Evolutionary conservation across 2,113 vertebrate genomes (phyloP), one percentile per base, ranked within the genome.

Genomic region (Sylvietta virens): DNA sequence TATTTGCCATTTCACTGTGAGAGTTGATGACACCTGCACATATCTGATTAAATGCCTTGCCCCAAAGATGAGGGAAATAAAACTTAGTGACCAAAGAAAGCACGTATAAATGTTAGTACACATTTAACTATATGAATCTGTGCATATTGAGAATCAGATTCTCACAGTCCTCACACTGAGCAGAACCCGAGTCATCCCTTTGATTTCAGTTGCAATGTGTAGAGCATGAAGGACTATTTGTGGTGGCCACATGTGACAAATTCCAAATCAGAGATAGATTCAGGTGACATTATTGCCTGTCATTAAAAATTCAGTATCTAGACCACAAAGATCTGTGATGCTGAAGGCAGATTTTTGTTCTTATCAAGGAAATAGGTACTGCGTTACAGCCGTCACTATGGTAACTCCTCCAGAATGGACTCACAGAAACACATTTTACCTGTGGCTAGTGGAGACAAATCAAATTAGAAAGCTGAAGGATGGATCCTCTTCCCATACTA

Each of bases 251-350:
- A 9, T 76, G 47, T 72, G 64, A 72, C 28, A 89, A 40, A 72
- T 69, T 91, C 73, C 48, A 71, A 70, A 71, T 51, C 48, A 84
- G 44, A 89, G 39, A 39, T 1, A 42, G 28, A 74, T 74, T 64
- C 77, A 78, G 26, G 22, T 91, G 77, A 60, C 22, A 67, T 74
- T 78, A 84, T 58, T 89, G 53, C 8, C 45, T 64, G 13, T 14
- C 44, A 58, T 95, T 91, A 95, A 95, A 95, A 91, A 94, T 88
- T 89, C 84, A 95, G 30, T 84, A 94, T 65, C 53, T 35, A 91
- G 28, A 87, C 57, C 66, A 79, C 66, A 61, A 86, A 60, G 40
- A 85, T 81, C 78, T 69, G 62, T 27, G 66, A 76, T 87, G 84
- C 42, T 69, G 48, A 86, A 69, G 77, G 89, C 95, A 90, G 57